These are phyloP conservation scores for Drosophila cognata DNA, from an alignment of 2,888 invertebrate species.

Conservation along the genomic window DNA sequence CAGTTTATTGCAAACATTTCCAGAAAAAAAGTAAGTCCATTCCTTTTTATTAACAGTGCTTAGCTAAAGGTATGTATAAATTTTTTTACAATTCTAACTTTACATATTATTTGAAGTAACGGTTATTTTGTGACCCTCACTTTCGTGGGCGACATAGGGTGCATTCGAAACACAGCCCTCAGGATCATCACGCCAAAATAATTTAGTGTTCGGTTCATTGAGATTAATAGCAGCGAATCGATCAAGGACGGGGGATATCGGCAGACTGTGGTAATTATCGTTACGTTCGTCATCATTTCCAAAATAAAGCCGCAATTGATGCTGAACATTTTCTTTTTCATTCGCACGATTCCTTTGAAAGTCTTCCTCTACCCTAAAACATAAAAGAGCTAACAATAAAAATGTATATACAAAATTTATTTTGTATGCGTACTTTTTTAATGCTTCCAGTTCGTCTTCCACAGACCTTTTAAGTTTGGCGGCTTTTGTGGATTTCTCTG, in stretches of 20 bases:
- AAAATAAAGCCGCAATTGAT: constrained; percentile 88
- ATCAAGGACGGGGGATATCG: constrained; percentile 69
- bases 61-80: constrained; percentile 15
- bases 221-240: constrained; percentile 37
- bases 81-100: constrained; percentile 5
- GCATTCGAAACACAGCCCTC: constrained; percentile 88
- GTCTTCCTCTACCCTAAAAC: constrained; percentile 91
- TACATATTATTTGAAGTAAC: constrained; percentile 30
- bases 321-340: constrained; percentile 91
- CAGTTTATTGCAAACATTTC: neutral
- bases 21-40: neutral
- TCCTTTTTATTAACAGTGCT: constrained; percentile 11
- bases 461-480: constrained; percentile 92
- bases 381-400: neutral
- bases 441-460: constrained; percentile 91
- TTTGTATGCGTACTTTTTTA: constrained; percentile 87
- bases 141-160: constrained; percentile 34
- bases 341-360: constrained; percentile 93
- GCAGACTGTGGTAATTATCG: constrained; percentile 87
- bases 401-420: no score
- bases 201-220: constrained; percentile 53
- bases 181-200: constrained; percentile 87
- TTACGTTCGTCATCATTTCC: constrained; percentile 85
- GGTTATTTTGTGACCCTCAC: constrained; percentile 20
- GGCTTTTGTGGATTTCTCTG: constrained; percentile 91